These are phyloP conservation scores for Cataglyphis livida DNA, from an alignment of 2,888 invertebrate genomes.

Conservation along the genomic window DNA sequence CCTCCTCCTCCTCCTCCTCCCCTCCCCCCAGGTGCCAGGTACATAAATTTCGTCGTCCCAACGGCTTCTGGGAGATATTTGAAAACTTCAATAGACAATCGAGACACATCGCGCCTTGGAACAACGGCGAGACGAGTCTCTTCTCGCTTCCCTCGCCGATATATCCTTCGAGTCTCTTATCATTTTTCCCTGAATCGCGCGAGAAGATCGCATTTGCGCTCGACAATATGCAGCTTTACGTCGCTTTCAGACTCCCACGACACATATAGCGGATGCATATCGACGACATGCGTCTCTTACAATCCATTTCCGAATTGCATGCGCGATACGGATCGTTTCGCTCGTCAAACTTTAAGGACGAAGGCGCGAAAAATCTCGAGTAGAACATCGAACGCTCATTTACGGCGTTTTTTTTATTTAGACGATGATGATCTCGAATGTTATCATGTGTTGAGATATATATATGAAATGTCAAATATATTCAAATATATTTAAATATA, in stretches of 20 bases:
- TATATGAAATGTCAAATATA: background rate
- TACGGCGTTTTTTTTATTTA: background rate
- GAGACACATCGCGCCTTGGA: conserved; percentile 7
- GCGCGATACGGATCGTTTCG: conserved; percentile 26
- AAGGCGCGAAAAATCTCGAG: background rate
- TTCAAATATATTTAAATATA: background rate
- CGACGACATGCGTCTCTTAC: conserved; percentile 32
- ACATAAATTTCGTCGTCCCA: conserved; percentile 43
- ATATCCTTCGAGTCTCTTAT: conserved; percentile 40
- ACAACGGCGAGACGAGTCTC: conserved; percentile 14
- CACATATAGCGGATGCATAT: conserved; percentile 24
- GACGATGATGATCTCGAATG: background rate
- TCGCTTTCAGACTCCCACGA: conserved; percentile 4
- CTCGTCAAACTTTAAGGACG: conserved; percentile 12
- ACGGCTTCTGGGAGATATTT: conserved; percentile 37
- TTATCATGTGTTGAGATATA: background rate
- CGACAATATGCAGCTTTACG: conserved; percentile 45
- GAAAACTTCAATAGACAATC: conserved; percentile 55
- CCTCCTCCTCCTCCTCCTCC: background rate
- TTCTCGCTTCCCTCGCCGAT: background rate
- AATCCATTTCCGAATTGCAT: conserved; percentile 40
- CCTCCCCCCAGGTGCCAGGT: conserved; percentile 25
- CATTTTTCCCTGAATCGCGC: conserved; percentile 25
- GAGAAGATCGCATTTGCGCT: conserved; percentile 8
- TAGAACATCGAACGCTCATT: background rate